Evolutionary conservation across 2,888 invertebrate species (phyloP).

Genomic region (Chrysomela aeneicollis): DNA sequence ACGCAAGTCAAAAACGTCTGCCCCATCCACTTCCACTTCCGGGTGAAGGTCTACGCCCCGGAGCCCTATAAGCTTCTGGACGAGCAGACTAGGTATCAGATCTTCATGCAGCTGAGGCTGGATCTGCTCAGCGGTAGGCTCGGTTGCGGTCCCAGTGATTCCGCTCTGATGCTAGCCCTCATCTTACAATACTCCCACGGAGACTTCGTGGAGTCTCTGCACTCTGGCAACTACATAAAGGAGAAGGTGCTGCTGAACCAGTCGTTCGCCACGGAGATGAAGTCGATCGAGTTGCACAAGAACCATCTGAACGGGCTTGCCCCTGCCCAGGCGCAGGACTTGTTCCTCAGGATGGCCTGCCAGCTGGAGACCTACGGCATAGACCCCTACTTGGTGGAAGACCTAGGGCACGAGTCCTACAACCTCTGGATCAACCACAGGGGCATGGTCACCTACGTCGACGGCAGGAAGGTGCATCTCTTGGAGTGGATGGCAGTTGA

Average conservation of each 20-base stretch:
- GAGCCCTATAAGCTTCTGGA: slow-evolving; percentile 43
- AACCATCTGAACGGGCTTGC: slow-evolving; percentile 35
- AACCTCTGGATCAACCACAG: slow-evolving; percentile 42
- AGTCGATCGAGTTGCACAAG: slow-evolving; percentile 42
- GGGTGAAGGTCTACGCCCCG: slow-evolving; percentile 43
- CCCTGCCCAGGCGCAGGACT: slow-evolving; percentile 36
- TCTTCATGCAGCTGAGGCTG: slow-evolving; percentile 42
- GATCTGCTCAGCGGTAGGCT: slow-evolving; percentile 41
- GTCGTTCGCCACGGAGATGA: slow-evolving; percentile 35
- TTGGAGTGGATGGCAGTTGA: slow-evolving; percentile 38
- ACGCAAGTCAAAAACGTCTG: slow-evolving; percentile 39
- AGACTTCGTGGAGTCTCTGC: slow-evolving; percentile 29
- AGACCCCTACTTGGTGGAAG: slow-evolving; percentile 40
- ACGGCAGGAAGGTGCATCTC: slow-evolving; percentile 26
- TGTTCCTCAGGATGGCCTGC: slow-evolving; percentile 43
- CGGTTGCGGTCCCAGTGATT: slow-evolving; percentile 37
- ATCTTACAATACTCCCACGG: slow-evolving; percentile 41
- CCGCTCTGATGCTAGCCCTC: slow-evolving; percentile 39
- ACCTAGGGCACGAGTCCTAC: slow-evolving; percentile 28
- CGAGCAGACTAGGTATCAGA: slow-evolving; percentile 32
- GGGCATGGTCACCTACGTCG: slow-evolving; percentile 35
- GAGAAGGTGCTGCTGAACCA: slow-evolving; percentile 41
- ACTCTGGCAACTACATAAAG: slow-evolving; percentile 38
- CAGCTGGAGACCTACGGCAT: slow-evolving; percentile 44
- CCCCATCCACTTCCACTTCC: slow-evolving; percentile 40